Conservation (phyloP, 2,797 vertebrate genomes). For the Lutjanus campechanus region DNA sequence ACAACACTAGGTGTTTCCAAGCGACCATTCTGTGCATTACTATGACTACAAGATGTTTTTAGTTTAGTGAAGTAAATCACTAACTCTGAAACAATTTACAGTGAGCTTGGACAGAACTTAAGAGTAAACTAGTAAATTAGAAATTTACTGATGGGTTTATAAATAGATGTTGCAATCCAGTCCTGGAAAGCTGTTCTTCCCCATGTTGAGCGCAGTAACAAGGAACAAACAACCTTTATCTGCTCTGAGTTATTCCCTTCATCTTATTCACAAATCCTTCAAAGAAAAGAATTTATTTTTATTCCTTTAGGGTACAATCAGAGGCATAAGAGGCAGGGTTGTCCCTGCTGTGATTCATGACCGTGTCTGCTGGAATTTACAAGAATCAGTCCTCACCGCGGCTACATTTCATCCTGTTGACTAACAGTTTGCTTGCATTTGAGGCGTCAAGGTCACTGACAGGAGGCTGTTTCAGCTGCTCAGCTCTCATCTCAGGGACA, state of each 20-base stretch:
- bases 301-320: background rate
- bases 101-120: no score
- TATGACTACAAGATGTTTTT: background rate
- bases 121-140: no score
- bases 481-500: conserved; percentile 22
- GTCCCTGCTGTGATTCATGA: conserved; percentile 2
- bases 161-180: background rate
- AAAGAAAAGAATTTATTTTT: background rate
- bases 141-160: no score
- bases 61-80: no score
- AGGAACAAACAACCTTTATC: background rate
- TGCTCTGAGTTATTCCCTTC: background rate
- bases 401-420: background rate
- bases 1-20: background rate
- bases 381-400: background rate
- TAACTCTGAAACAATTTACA: no score
- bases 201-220: background rate
- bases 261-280: background rate
- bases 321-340: background rate
- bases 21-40: background rate
- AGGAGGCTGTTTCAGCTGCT: background rate
- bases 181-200: background rate
- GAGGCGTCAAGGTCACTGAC: conserved; percentile 31
- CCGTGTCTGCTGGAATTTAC: conserved; percentile 13
- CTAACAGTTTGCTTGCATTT: background rate